Conservation (phyloP, 2,888 invertebrate genomes). For the Dioctria rufipes region DNA sequence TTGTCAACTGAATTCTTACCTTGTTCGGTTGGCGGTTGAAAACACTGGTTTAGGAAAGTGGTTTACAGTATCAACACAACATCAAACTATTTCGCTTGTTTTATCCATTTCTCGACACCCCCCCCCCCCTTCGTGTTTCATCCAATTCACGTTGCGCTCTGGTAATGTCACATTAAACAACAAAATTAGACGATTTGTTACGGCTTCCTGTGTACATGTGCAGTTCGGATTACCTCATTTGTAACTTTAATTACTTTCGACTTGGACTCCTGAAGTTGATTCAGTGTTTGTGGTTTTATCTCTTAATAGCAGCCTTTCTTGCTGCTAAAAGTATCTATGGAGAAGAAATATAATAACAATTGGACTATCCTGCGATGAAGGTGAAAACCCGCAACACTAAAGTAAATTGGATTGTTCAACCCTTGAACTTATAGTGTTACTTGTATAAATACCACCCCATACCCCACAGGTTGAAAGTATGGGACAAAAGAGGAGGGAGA, state of each 20-base stretch:
- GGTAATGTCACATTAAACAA: constrained; percentile 24
- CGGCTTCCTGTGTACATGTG: constrained; percentile 13
- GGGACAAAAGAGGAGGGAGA: no score
- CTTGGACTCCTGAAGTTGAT: background rate
- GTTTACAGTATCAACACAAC: constrained; percentile 17
- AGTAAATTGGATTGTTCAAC: background rate
- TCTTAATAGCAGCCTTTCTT: constrained; percentile 17
- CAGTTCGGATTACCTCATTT: constrained; percentile 29
- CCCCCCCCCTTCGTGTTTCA: background rate
- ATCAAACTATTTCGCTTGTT: background rate
- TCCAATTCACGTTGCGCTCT: background rate
- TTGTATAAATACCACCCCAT: no score
- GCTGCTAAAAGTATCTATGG: background rate
- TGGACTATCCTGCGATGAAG: background rate
- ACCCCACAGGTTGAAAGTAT: no score
- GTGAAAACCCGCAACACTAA: background rate
- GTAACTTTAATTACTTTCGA: constrained; percentile 37
- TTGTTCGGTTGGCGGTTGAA: no score
- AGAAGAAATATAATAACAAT: background rate
- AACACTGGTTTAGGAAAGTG: background rate
- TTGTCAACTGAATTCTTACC: background rate
- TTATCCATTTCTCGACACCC: background rate
- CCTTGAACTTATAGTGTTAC: no score
- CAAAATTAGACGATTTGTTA: constrained; percentile 36
- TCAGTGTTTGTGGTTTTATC: constrained; percentile 1